A percentile compares a stretch with the other conserved stretches of the same genome.
Evolutionary conservation across 1,140 invertebrate species (phyloP).

Genomic region (Drosophila yakuba): DNA sequence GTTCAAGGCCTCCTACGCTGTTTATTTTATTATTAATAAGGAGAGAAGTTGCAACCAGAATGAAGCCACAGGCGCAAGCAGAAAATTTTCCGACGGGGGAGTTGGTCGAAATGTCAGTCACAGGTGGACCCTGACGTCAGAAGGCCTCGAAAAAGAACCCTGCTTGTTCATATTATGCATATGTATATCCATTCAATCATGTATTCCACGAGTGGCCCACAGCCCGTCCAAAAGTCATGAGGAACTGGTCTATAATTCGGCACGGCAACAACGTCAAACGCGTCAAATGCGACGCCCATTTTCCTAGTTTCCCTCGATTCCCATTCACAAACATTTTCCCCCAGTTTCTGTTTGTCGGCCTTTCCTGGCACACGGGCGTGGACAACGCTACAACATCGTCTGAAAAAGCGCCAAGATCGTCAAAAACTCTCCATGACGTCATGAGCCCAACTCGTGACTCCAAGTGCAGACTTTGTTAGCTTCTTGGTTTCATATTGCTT

Average conservation of each 20-base stretch:
- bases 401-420: constrained; percentile 40
- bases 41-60: constrained; percentile 21
- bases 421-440: constrained; percentile 66
- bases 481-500: constrained; percentile 4
- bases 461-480: constrained; percentile 35
- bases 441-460: constrained; percentile 51
- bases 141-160: constrained; percentile 18
- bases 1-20: constrained; percentile 60
- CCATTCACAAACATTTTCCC: constrained; percentile 21
- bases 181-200: constrained; percentile 39
- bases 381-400: not conserved
- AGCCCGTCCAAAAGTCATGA: constrained; percentile 29
- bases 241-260: constrained; percentile 54
- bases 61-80: not conserved
- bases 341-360: constrained; percentile 13
- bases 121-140: constrained; percentile 74
- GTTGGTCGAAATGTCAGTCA: constrained; percentile 61
- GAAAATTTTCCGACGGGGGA: constrained; percentile 17
- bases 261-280: constrained; percentile 48
- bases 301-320: constrained; percentile 36
- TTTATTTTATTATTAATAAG: constrained; percentile 49
- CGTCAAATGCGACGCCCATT: constrained; percentile 41
- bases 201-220: constrained; percentile 32
- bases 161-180: constrained; percentile 22
- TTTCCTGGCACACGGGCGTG: constrained; percentile 48